Percentiles rank a stretch among this genome's conserved stretches.
Conservation (phyloP, 2,113 vertebrate genomes). For the Hypomesus transpacificus region DNA sequence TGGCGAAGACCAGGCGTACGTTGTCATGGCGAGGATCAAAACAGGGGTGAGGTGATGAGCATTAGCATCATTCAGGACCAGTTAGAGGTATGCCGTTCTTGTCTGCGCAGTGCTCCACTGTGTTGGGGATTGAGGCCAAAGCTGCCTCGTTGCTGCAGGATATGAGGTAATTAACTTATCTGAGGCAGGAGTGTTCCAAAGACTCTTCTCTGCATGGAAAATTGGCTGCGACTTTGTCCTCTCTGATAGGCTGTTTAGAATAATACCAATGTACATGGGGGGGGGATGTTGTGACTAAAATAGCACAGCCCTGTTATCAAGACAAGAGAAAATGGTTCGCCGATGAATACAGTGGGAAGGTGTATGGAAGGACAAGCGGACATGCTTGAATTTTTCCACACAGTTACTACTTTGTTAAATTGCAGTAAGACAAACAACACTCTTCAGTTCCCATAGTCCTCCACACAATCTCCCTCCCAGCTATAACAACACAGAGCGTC, state of each 20-base stretch:
- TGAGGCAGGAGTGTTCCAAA: conserved; percentile 51
- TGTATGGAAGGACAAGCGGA: no score
- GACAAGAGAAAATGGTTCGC: no score
- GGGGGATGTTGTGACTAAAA: conserved; percentile 38
- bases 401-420: no score
- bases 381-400: no score
- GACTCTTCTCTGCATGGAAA: conserved; percentile 46
- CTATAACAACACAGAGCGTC: background rate
- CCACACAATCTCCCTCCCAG: background rate
- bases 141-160: conserved; percentile 36
- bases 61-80: conserved; percentile 43
- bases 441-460: background rate
- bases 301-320: conserved; percentile 21
- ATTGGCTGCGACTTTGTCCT: conserved; percentile 44
- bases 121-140: conserved; percentile 10
- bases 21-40: conserved; percentile 31
- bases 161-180: conserved; percentile 63
- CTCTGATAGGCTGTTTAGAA: conserved; percentile 54
- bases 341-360: no score
- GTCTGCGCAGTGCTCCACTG: conserved; percentile 40
- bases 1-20: conserved; percentile 28
- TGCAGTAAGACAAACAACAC: background rate
- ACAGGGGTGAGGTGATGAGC: conserved; percentile 36
- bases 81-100: conserved; percentile 28
- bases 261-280: conserved; percentile 40